Conservation (phyloP, 2,797 vertebrate genomes). For the Dermochelys coriacea region DNA sequence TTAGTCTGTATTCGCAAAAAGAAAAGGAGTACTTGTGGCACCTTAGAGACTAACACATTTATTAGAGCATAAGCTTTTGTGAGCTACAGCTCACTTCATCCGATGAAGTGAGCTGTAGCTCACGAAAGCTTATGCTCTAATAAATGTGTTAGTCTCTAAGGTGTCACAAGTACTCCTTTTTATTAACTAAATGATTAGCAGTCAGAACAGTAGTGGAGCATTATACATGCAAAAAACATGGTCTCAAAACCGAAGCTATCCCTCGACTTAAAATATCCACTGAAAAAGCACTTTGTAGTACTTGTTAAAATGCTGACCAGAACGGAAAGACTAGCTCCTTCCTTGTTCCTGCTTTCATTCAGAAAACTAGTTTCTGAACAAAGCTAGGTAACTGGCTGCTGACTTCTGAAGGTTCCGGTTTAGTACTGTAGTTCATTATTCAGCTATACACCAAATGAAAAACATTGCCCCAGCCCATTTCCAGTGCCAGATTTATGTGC, state of each 20-base stretch:
- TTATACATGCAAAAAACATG: background rate
- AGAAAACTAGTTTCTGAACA: background rate
- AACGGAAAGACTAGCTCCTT: accelerated
- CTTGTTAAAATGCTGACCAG: background rate
- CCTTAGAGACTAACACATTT: too few species aligned
- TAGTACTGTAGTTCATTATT: accelerated
- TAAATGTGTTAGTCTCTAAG: too few species aligned
- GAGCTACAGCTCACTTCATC: too few species aligned
- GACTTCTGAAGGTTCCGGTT: background rate
- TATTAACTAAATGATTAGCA: background rate
- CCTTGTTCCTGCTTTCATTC: background rate
- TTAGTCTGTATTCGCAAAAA: too few species aligned
- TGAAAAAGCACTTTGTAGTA: background rate
- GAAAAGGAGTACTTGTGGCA: too few species aligned
- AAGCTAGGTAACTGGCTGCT: background rate
- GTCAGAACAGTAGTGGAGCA: background rate
- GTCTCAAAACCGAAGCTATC: accelerated
- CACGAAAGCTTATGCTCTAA: too few species aligned
- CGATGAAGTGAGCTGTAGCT: too few species aligned
- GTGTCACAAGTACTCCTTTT: too few species aligned
- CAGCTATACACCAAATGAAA: accelerated
- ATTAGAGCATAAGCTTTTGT: too few species aligned
- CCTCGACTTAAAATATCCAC: background rate
- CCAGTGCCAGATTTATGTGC: accelerated
- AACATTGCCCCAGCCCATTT: background rate